Evolutionary conservation across 2,113 vertebrate species (phyloP).

Genomic region (Benthochromis sp.): DNA sequence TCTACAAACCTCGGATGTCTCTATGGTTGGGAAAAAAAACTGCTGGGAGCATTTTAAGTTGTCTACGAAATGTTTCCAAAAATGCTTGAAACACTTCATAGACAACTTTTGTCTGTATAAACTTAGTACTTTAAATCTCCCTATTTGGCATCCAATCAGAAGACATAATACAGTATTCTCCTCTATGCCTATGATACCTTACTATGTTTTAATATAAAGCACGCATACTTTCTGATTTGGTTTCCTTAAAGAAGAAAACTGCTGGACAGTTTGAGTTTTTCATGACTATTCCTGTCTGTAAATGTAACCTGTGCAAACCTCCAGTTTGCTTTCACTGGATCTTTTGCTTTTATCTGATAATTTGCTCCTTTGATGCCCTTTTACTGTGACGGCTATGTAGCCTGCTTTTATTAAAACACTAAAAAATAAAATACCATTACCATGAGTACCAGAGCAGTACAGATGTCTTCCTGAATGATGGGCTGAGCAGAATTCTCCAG

Average conservation of each 20-base stretch:
- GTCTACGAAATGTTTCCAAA: neutral
- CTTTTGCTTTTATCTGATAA: neutral
- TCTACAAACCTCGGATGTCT: neutral
- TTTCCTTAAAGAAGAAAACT: neutral
- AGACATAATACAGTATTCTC: neutral
- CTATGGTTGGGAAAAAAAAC: fast-evolving
- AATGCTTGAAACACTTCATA: neutral
- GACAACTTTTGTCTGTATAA: neutral
- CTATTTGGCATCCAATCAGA: neutral
- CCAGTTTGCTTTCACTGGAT: neutral
- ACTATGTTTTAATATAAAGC: neutral
- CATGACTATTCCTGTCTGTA: neutral
- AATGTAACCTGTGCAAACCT: neutral
- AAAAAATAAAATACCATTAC: slow-evolving; percentile 58
- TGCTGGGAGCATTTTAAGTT: neutral
- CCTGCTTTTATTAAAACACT: neutral
- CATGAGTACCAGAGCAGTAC: slow-evolving; percentile 91
- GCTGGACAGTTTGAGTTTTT: neutral
- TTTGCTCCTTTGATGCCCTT: neutral
- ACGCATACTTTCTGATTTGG: neutral
- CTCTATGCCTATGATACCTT: neutral
- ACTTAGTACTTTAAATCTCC: neutral
- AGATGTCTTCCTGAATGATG: slow-evolving; percentile 78
- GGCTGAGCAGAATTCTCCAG: slow-evolving; percentile 76
- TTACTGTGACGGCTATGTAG: neutral